Percentiles rank a stretch among this genome's conserved stretches.
phyloP scores from a whole-genome alignment of 2,888 invertebrate species.

The Sylvicola cinctus region DNA sequence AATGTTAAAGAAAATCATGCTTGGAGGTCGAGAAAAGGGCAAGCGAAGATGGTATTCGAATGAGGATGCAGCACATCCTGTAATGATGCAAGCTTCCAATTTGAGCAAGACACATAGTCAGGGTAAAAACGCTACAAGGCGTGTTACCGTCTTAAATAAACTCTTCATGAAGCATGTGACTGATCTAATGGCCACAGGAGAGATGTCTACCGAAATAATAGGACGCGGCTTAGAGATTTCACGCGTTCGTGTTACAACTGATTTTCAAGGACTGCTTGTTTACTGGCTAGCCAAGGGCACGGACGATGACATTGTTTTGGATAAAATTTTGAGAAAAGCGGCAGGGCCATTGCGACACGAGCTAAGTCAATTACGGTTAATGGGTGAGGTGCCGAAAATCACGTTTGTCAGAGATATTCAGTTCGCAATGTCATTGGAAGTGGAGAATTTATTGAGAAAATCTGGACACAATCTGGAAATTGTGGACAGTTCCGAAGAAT shows the following conservation, averaged over 20 bases:
- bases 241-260: slow-evolving; percentile 42
- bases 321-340: slow-evolving; percentile 30
- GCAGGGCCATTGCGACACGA: slow-evolving; percentile 46
- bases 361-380: slow-evolving; percentile 45
- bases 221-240: slow-evolving; percentile 52
- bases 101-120: slow-evolving; percentile 28
- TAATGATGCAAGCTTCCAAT: slow-evolving; percentile 11
- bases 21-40: slow-evolving; percentile 14
- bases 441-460: slow-evolving; percentile 34
- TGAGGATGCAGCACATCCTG: background rate
- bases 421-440: slow-evolving; percentile 29
- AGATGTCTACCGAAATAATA: slow-evolving; percentile 34
- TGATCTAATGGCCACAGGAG: slow-evolving; percentile 55
- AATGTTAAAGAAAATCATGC: slow-evolving; percentile 19
- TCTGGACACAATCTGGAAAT: too few relatives aligned
- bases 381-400: slow-evolving; percentile 56
- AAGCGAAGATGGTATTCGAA: slow-evolving; percentile 19
- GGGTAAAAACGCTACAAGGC: slow-evolving; percentile 31
- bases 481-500: background rate
- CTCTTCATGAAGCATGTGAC: slow-evolving; percentile 64
- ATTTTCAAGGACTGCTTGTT: slow-evolving; percentile 45
- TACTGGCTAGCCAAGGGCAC: slow-evolving; percentile 45
- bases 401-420: slow-evolving; percentile 49
- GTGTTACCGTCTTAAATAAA: slow-evolving; percentile 51
- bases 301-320: slow-evolving; percentile 29